A percentile compares a stretch with the other conserved stretches of the same genome.
Conservation (phyloP, 2,888 invertebrate genomes). For the Drosophila pullipes region DNA sequence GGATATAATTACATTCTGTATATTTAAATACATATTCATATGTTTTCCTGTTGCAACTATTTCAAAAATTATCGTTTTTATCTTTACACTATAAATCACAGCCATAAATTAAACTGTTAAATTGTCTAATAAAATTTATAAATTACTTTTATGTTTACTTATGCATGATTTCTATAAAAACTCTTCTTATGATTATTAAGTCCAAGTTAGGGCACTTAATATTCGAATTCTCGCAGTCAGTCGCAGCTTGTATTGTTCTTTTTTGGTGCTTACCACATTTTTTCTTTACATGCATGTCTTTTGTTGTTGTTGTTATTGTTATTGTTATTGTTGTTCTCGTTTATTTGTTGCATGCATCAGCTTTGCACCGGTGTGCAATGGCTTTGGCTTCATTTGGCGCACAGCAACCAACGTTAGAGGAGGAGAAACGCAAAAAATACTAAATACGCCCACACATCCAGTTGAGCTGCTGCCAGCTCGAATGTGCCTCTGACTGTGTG, state of each 20-base stretch:
- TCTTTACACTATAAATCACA: neutral
- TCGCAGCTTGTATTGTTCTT: slow-evolving; percentile 1
- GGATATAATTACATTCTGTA: neutral
- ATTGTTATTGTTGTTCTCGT: slow-evolving; percentile 6
- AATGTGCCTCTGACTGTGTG: slow-evolving; percentile 1
- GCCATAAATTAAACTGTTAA: too few species aligned
- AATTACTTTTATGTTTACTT: neutral
- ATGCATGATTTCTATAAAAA: neutral
- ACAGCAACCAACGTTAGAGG: slow-evolving; percentile 10
- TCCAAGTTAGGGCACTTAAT: slow-evolving; percentile 4
- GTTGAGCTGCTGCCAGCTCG: slow-evolving; percentile 28
- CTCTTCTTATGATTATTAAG: neutral
- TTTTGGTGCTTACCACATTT: slow-evolving; percentile 20
- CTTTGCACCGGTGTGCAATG: slow-evolving; percentile 50
- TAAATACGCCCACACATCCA: slow-evolving; percentile 20
- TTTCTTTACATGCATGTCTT: neutral
- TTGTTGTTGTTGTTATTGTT: slow-evolving; percentile 2
- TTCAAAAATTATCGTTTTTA: neutral
- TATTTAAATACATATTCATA: neutral
- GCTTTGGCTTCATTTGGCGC: slow-evolving; percentile 66
- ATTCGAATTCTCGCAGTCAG: slow-evolving; percentile 3
- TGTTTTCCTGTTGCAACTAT: neutral
- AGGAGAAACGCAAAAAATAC: slow-evolving; percentile 9
- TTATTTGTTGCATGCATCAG: slow-evolving; percentile 46
- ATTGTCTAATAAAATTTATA: too few species aligned